A percentile compares a stretch with the other conserved stretches of the same genome.
These are phyloP conservation scores for Temnothorax longispinosus DNA, from an alignment of 1,140 invertebrate genomes.

Conservation along the genomic window DNA sequence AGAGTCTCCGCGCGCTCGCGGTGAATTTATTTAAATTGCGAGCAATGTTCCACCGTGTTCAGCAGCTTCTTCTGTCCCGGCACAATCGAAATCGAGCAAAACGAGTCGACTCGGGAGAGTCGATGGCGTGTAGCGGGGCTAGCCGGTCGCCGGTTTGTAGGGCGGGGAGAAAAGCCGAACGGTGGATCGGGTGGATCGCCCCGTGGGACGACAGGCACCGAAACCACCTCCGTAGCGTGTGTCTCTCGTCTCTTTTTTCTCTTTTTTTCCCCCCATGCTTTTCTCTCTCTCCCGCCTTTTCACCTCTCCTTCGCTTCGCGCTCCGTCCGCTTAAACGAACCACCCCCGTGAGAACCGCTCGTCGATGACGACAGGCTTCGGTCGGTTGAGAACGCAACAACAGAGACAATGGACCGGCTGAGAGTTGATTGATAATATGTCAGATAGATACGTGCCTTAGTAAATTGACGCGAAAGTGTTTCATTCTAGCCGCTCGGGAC, in stretches of 20 bases:
- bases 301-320: constrained; percentile 13
- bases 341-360: constrained; percentile 72
- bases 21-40: constrained; percentile 86
- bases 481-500: background rate
- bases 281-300: constrained; percentile 27
- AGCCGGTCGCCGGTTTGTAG: constrained; percentile 69
- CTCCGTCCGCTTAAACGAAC: constrained; percentile 65
- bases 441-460: constrained; percentile 30
- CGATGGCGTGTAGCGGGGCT: constrained; percentile 42
- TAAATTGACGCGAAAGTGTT: constrained; percentile 57
- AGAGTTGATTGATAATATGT: constrained; percentile 54
- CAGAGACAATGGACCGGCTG: constrained; percentile 46
- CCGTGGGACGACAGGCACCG: constrained; percentile 63
- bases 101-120: constrained; percentile 47
- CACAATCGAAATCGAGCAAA: constrained; percentile 82
- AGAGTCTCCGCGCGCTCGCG: constrained; percentile 52
- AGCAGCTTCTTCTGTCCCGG: constrained; percentile 83
- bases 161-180: constrained; percentile 63
- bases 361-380: constrained; percentile 13
- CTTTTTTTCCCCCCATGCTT: background rate
- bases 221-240: constrained; percentile 53
- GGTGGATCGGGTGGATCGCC: constrained; percentile 67
- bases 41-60: constrained; percentile 85
- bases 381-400: constrained; percentile 33
- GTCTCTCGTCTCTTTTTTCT: background rate